Base-by-base conservation (phyloP, 2,797 vertebrate genomes). In the Melanotaenia trifasciata region DNA sequence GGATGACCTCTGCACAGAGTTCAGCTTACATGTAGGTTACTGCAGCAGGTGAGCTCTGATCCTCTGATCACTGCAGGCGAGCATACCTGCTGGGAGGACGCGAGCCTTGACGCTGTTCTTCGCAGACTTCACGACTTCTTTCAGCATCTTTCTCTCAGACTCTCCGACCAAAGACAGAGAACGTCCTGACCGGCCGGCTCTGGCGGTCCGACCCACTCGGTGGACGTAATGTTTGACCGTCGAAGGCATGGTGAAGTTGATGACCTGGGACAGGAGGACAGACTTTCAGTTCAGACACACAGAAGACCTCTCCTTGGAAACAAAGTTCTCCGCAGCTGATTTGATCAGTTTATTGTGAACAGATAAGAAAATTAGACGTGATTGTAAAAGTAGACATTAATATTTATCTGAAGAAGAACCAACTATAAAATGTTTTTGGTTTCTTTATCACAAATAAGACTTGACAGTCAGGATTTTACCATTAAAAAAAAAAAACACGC, bases 171-270 rank as follows among this genome's bases (percentile, higher is more conserved):
- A 94, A 5, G 98, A 99, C 71, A 99, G 97, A 0, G 98, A 99
- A 1, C 97, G 96, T 0, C 98, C 98, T 0, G 95, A 96, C 6
- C 95, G 95, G 0, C 98, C 97, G 0, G 98, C 98, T 22, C 98
- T 94, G 0, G 98, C 98, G 0, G 98, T 99, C 0, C 98, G 94
- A 0, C 98, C 98, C 7, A 99, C 98, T 0, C 98, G 94, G 84
- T 99, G 98, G 26, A 99, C 98, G 0, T 99, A 99, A 81, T 99
- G 98, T 80, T 99, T 99, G 56, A 92, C 74, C 0, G 98, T 99
- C 74, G 96, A 97, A 2, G 98, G 98, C 98, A 99, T 99, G 0
- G 98, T 99, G 90, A 99, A 98, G 92, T 99, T 99, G 67, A 99
- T 98, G 1, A 99, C 98, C 98, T 99, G 65, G n/a, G 4, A 38